Evolutionary conservation across 1,140 invertebrate species (phyloP), one percentile per base, ranked within the genome.

Genomic region (Nephotettix cincticeps): DNA sequence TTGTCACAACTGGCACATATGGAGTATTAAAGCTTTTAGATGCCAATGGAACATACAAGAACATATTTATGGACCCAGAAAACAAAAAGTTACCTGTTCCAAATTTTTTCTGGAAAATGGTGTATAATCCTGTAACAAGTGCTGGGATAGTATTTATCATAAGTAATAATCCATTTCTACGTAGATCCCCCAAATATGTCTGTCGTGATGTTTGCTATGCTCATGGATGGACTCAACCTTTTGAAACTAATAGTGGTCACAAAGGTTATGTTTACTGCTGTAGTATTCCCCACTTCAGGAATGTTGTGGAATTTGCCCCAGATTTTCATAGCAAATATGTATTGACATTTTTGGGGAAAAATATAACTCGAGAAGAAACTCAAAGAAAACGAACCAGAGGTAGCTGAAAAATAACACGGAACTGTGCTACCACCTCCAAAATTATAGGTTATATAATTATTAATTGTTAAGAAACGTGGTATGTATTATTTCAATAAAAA

Each of bases 101-200:
- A 1, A 64, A 72, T 23, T 65, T 54, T 45, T 76, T 73, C 65
- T 76, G 72, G 71, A 76, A 76, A 70, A 30, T 76, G 21, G 27
- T 76, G 0, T 56, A 43, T 21, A 70, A 73, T 65, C 71, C 74
- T 13, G 11, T 43, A 25, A 72, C 51, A 29, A 64, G 23, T 11
- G 27, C 28, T 3, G 69, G 71, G 30, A 74, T 76, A n/a, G 75
- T 56, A 19, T 54, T 75, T 11, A 71, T 76, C 4, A 47, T 70
- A 1, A 72, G 72, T 21, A 76, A 76, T 70, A 75, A 76, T 65
- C 75, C 75, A 3, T 72, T 69, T 40, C 27, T 75, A 19, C 47
- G 32, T 4, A 30, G 11, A 1, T 21, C 61, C 1, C 72, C 73
- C 14, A 67, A 69, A 30, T 27, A 30, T 9, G 32, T 73, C 14